Percentiles rank a stretch among this genome's conserved stretches.
Conservation (phyloP, 1,140 invertebrate genomes). For the Antheraea pernyi region DNA sequence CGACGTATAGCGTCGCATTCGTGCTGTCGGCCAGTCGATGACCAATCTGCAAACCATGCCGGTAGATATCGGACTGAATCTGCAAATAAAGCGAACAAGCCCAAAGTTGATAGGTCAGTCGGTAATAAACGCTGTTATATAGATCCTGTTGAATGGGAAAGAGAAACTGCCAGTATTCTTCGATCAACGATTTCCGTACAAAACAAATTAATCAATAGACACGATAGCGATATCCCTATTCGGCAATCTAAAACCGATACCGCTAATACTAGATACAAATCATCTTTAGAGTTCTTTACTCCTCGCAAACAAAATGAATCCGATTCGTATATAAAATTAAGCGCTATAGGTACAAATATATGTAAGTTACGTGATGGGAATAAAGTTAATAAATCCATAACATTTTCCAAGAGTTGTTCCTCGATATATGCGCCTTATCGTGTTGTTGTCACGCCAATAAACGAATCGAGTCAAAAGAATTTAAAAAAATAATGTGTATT, state of each 20-base stretch:
- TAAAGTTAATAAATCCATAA: constrained; percentile 50
- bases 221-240: constrained; percentile 34
- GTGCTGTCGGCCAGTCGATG: constrained; percentile 58
- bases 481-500: constrained; percentile 32
- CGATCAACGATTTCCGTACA: constrained; percentile 70
- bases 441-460: constrained; percentile 52
- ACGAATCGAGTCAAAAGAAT: constrained; percentile 36
- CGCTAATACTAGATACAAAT: constrained; percentile 39
- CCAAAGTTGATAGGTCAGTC: constrained; percentile 67
- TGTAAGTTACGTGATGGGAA: constrained; percentile 57
- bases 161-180: constrained; percentile 70
- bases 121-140: constrained; percentile 79
- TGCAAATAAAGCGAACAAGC: constrained; percentile 56
- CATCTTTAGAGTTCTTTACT: constrained; percentile 34
- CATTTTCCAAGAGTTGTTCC: constrained; percentile 63
- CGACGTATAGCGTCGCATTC: constrained; percentile 61
- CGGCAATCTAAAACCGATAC: constrained; percentile 57
- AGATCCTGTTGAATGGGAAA: constrained; percentile 73
- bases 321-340: constrained; percentile 65
- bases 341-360: constrained; percentile 67
- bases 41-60: constrained; percentile 33
- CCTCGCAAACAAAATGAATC: constrained; percentile 43
- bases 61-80: constrained; percentile 69
- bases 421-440: constrained; percentile 63
- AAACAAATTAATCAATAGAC: constrained; percentile 52